Conservation (phyloP, 2,888 invertebrate genomes). For the Cybosia mesomella region DNA sequence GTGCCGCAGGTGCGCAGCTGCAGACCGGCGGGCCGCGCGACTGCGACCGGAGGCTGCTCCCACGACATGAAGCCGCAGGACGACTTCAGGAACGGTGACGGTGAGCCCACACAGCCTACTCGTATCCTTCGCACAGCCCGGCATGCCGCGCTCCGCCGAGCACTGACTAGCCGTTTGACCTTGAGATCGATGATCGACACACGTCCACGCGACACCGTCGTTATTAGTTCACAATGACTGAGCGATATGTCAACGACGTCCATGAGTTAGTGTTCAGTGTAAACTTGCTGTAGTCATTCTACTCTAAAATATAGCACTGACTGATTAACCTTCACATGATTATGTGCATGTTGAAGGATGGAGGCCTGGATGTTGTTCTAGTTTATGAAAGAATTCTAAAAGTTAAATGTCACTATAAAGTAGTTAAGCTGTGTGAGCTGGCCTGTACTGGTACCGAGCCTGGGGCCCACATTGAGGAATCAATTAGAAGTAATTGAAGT, state of each 20-base stretch:
- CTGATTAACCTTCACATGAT: background rate
- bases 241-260: background rate
- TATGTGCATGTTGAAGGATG: background rate
- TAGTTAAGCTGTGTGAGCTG: background rate
- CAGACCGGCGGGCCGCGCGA: conserved; percentile 19
- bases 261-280: background rate
- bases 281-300: background rate
- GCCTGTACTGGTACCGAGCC: background rate
- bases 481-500: conserved; percentile 54
- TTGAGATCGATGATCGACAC: conserved; percentile 29
- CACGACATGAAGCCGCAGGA: conserved; percentile 70
- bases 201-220: conserved; percentile 14
- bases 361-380: background rate
- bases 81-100: conserved; percentile 73
- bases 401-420: background rate
- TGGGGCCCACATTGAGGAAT: conserved; percentile 20
- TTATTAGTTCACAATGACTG: conserved; percentile 9
- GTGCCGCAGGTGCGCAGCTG: conserved; percentile 41
- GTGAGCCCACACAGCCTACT: conserved; percentile 53
- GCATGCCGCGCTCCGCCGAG: conserved; percentile 2
- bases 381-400: background rate
- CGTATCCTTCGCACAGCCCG: background rate
- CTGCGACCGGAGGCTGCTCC: conserved; percentile 6
- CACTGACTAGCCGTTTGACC: conserved; percentile 29
- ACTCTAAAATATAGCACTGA: background rate